Evolutionary conservation across 1,140 invertebrate genomes (phyloP).

Genomic region (Cheumatopsyche charites): DNA sequence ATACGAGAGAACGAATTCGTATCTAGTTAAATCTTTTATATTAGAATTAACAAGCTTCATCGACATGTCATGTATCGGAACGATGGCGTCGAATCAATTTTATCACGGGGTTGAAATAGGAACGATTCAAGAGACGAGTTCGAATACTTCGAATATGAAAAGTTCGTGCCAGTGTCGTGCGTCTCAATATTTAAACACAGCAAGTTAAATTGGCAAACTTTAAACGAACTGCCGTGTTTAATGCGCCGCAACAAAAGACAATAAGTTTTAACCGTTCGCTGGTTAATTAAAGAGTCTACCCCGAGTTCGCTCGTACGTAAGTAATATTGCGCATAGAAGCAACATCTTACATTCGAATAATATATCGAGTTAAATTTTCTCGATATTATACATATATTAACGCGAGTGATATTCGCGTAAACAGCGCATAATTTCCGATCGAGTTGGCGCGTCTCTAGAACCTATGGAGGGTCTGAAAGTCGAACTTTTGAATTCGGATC

Average conservation of each 20-base stretch:
- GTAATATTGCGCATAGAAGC: conserved; percentile 11
- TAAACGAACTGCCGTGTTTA: conserved; percentile 39
- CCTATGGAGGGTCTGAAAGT: background rate
- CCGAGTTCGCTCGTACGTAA: too few relatives aligned
- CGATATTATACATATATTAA: conserved; percentile 20
- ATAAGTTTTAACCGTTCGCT: conserved; percentile 35
- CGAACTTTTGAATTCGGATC: too few relatives aligned
- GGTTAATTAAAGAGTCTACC: conserved; percentile 42
- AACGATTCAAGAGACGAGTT: too few relatives aligned
- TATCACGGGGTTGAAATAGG: too few relatives aligned
- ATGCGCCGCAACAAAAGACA: conserved; percentile 35
- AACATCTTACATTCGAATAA: too few relatives aligned
- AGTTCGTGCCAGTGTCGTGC: background rate
- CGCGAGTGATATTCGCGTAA: conserved; percentile 1
- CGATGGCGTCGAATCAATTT: too few relatives aligned
- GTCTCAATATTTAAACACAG: conserved; percentile 37
- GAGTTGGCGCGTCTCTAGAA: background rate
- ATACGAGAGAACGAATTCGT: too few relatives aligned
- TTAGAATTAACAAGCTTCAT: too few relatives aligned
- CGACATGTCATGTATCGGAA: too few relatives aligned
- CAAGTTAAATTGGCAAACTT: conserved; percentile 40
- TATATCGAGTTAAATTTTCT: conserved; percentile 32
- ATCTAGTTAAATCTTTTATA: too few relatives aligned
- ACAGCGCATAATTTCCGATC: conserved; percentile 31
- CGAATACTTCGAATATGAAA: too few relatives aligned